Base-by-base conservation (phyloP, 2,113 vertebrate species). In the Loxodonta africana region DNA sequence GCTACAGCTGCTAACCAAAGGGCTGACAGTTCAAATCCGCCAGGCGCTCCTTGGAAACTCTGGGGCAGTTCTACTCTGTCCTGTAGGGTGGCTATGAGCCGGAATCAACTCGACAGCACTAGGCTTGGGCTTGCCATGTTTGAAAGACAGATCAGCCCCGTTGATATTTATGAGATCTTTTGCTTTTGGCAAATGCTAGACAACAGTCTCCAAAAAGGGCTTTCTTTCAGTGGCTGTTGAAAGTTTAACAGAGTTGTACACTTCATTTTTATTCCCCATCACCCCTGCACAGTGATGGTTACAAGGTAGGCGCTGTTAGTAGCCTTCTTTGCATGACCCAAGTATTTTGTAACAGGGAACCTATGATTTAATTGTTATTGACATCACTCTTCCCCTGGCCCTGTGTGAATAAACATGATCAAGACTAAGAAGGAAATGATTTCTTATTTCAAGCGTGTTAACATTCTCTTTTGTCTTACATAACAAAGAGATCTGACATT, bases 141-240 rank as follows among this genome's bases (percentile, higher is more conserved):
- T 76, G 53, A 84, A 80, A 95, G 60, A 71, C 17, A 91, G 28
- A 63, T 60, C 26, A 8, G 4, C 41, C 69, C 28, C 8, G n/a
- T n/a, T 85, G 30, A 65, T 77, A 71, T 30, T 80, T 15, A 71
- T 63, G 18, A 73, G 44, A 88, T 20, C 25, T 33, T 90, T 80
- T n/a, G 28, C 71, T 88, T 90, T 83, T 57, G 46, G 63, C 18
- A 90, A 95, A 76, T 86, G 37, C 33, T 57, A 84, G 41, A 76
- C 46, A 77, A 76, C 3, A 30, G 33, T 90, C 53, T 86, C 71
- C 25, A 44, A n/a, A 87, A 67, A 26, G 69, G 21, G 9, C n/a
- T 82, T 76, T 90, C 9, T 86, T 69, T 93, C 44, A 85, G 20
- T 37, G 46, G 21, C 21, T 44, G n/a, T 83, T 44, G 82, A 93